Evolutionary conservation across 2,888 invertebrate genomes (phyloP).

Genomic region (Tetrapedia diversipes): DNA sequence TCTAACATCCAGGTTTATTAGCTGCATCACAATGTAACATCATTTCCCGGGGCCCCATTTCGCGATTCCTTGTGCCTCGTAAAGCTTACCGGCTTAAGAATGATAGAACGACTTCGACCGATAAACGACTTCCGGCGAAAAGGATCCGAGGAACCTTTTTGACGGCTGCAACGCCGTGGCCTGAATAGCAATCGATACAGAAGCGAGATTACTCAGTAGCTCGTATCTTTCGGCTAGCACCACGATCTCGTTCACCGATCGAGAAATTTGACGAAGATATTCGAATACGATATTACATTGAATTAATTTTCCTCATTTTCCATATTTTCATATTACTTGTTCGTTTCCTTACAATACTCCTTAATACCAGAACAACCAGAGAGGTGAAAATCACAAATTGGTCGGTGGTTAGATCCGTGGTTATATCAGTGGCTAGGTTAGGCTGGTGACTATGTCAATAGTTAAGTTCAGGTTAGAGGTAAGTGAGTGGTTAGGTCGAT

Average conservation of each 20-base stretch:
- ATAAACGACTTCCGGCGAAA: constrained; percentile 61
- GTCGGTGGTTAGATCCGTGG: too few species aligned
- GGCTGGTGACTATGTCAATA: too few species aligned
- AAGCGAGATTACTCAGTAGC: constrained; percentile 34
- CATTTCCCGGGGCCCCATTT: constrained; percentile 41
- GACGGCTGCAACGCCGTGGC: constrained; percentile 38
- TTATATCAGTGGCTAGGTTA: too few species aligned
- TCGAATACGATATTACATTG: background rate
- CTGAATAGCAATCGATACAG: constrained; percentile 57
- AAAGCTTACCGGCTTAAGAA: constrained; percentile 36
- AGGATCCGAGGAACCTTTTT: constrained; percentile 61
- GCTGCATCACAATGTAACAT: background rate
- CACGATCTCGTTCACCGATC: constrained; percentile 4
- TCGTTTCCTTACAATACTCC: too few species aligned
- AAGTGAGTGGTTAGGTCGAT: too few species aligned
- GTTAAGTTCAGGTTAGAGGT: too few species aligned
- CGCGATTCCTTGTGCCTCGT: constrained; percentile 13
- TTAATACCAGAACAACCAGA: too few species aligned
- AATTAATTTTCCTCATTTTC: constrained; percentile 6
- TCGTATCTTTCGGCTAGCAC: constrained; percentile 9
- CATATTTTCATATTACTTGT: too few species aligned
- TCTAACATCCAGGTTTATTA: background rate
- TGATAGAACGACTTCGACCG: constrained; percentile 48
- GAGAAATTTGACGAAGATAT: constrained; percentile 6
- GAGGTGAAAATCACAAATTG: too few species aligned